Evolutionary conservation across 2,888 invertebrate genomes (phyloP).

Genomic region (Metopia argyrocephala): DNA sequence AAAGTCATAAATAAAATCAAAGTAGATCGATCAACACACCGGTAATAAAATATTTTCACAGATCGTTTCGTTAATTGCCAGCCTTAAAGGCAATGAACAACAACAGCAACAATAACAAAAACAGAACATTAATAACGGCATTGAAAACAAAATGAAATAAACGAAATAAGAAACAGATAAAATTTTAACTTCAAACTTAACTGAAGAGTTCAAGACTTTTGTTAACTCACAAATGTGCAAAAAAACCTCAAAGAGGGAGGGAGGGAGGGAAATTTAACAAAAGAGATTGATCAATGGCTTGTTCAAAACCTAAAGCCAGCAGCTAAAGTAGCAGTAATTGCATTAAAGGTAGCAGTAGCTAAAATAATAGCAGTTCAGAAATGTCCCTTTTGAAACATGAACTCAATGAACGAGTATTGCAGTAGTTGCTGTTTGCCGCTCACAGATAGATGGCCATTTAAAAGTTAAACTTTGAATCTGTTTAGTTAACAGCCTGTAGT

Average conservation of each 20-base stretch:
- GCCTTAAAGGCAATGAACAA: constrained; percentile 56
- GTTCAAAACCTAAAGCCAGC: constrained; percentile 57
- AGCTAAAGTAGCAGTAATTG: constrained; percentile 19
- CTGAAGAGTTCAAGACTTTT: neutral
- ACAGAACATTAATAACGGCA: constrained; percentile 43
- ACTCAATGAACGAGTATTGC: neutral
- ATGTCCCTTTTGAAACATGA: neutral
- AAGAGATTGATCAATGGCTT: constrained; percentile 62
- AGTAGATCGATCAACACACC: constrained; percentile 63
- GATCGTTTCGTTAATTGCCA: constrained; percentile 64
- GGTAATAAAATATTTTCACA: constrained; percentile 65
- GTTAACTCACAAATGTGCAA: neutral
- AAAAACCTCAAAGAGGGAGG: neutral
- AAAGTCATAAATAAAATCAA: constrained; percentile 65
- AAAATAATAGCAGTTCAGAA: neutral
- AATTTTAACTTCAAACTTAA: constrained; percentile 9
- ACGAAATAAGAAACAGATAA: neutral
- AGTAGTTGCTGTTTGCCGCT: neutral
- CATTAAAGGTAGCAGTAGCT: neutral
- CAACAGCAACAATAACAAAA: constrained; percentile 5
- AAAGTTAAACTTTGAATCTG: constrained; percentile 43
- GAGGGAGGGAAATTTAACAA: constrained; percentile 14
- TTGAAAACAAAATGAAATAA: constrained; percentile 18
- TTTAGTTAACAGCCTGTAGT: too few relatives aligned
- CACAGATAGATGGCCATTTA: constrained; percentile 56